Conservation (phyloP, 2,888 invertebrate species). For the Metacarcinus magister region DNA sequence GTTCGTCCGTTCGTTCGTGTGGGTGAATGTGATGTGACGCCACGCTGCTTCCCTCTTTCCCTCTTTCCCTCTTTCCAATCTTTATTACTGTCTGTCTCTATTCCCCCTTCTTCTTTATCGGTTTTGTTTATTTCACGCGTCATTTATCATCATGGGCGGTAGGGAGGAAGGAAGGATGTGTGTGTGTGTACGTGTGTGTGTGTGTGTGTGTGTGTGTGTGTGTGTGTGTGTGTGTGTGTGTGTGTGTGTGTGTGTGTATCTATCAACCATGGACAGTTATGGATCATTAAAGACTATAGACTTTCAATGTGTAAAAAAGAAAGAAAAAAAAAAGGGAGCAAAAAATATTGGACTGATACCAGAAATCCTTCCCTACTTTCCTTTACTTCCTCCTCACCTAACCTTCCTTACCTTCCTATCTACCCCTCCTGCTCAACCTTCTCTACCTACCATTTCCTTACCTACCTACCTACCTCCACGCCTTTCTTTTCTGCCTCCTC, state of each 20-base stretch:
- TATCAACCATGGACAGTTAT: neutral
- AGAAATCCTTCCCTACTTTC: neutral
- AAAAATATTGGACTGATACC: neutral
- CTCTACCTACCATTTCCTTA: neutral
- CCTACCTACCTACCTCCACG: neutral
- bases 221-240: constrained; percentile 34
- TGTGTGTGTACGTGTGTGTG: constrained; percentile 63
- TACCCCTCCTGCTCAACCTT: neutral
- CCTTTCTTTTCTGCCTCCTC: neutral
- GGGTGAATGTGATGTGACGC: neutral
- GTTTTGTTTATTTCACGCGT: neutral
- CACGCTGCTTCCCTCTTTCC: neutral
- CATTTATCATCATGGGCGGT: neutral
- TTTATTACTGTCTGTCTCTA: neutral
- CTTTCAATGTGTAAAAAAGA: too few species aligned
- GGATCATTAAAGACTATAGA: too few species aligned
- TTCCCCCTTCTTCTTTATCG: neutral
- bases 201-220: constrained; percentile 66
- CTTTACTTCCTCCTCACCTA: neutral
- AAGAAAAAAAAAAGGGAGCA: neutral
- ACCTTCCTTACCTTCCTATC: neutral
- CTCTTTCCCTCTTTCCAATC: neutral
- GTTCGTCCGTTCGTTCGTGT: neutral
- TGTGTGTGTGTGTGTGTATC: too few species aligned
- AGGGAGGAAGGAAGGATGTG: neutral